Percentiles rank a stretch among this genome's conserved stretches.
Evolutionary conservation across 2,888 invertebrate species (phyloP).

Genomic region (Fragum sueziense): DNA sequence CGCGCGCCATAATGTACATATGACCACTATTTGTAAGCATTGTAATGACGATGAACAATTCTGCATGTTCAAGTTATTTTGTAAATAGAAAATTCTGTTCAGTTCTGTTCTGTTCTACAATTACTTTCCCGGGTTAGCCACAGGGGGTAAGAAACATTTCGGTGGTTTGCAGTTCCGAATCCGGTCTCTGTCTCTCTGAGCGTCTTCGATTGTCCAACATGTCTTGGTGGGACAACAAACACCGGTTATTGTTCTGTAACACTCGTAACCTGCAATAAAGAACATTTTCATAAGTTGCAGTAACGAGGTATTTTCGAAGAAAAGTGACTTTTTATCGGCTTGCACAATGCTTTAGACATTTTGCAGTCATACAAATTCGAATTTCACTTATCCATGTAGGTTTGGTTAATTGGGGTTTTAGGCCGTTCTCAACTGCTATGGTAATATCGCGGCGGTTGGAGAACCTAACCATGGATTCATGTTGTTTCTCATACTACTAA

Average conservation of each 20-base stretch:
- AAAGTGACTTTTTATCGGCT: not conserved
- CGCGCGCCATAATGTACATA: too few relatives aligned
- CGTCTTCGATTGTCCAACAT: conserved; percentile 30
- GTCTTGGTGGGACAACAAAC: conserved; percentile 34
- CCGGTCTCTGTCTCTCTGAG: conserved; percentile 13
- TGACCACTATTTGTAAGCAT: too few relatives aligned
- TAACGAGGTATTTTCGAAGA: not conserved
- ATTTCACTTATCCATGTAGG: too few relatives aligned
- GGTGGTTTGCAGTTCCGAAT: conserved; percentile 33
- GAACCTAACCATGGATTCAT: too few relatives aligned
- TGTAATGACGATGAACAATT: too few relatives aligned
- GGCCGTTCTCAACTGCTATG: not conserved
- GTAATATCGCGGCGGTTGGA: too few relatives aligned
- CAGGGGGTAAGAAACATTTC: conserved; percentile 28
- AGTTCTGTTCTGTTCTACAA: too few relatives aligned
- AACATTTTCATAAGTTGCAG: not conserved
- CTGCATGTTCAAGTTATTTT: too few relatives aligned
- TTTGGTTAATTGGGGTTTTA: not conserved
- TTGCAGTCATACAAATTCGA: not conserved
- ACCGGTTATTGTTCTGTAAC: conserved; percentile 35
- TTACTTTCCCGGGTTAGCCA: not conserved
- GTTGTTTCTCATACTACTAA: too few relatives aligned
- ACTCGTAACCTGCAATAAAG: conserved; percentile 27
- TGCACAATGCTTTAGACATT: not conserved
- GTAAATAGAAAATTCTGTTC: too few relatives aligned